Base-by-base conservation (phyloP, 2,797 vertebrate species). In the Cebuella pygmaea region DNA sequence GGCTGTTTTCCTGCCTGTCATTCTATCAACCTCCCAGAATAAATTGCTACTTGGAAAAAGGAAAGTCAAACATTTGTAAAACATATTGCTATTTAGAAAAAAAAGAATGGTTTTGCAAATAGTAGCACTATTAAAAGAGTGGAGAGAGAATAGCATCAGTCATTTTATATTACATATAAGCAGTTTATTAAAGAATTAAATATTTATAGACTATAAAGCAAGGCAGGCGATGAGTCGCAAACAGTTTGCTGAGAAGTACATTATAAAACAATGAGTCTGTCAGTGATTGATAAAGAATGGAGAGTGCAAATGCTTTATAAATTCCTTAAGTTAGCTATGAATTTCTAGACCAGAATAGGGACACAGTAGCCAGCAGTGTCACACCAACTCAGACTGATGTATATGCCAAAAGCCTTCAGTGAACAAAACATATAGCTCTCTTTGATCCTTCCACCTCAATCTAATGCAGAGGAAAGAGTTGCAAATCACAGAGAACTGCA, bases 151-250 rank as follows among this genome's bases (percentile, higher is more conserved):
- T 96, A 98, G 96, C 98, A 98, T 98, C 98, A 97, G 98, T 98
- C 98, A 98, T 98, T 98, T 98, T 98, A 98, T 98, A 98, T 98
- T 98, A 98, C 98, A 98, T 98, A 98, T 98, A 98, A 98, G 98
- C 98, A 98, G 99, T 98, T 99, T 98, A 99, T 99, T 98, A 98
- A 98, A 98, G 98, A 98, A 99, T 99, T 99, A 99, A 99, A 99
- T 99, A 99, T 99, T 99, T 98, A 99, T 99, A 98, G 98, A 98
- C 98, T 98, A 98, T 98, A 98, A 98, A 98, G 98, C 98, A 98
- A 98, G 98, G 98, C 98, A 96, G 98, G 98, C 96, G 78, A 98
- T 98, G 98, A 98, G 98, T 98, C 0, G 96, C 98, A 98, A 98
- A 98, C 98, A 98, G 98, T 98, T 98, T 98, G 98, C 98, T 98